phyloP scores from a whole-genome alignment of 2,797 vertebrate species.

The Alfaro cultratus region DNA sequence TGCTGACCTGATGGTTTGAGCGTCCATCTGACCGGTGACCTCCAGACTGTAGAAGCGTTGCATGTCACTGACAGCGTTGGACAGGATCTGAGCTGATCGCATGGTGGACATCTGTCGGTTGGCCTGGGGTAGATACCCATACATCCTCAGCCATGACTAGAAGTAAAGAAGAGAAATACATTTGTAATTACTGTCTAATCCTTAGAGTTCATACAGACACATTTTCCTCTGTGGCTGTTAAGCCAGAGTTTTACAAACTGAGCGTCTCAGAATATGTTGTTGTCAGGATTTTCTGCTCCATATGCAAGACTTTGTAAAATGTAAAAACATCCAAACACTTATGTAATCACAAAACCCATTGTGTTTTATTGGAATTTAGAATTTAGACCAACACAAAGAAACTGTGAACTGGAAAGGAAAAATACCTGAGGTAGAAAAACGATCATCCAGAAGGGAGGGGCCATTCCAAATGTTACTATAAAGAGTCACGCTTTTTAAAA shows the following conservation, averaged over 20 bases:
- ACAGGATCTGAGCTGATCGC: constrained; percentile 91
- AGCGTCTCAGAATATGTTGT: background rate
- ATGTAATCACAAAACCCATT: background rate
- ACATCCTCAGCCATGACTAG: constrained; percentile 91
- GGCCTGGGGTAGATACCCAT: constrained; percentile 90
- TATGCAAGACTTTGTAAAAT: background rate
- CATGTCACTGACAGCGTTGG: constrained; percentile 90
- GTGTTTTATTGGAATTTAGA: background rate
- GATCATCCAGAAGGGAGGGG: too few species aligned
- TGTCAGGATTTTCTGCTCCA: background rate
- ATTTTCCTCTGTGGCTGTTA: background rate
- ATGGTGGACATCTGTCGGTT: constrained; percentile 94
- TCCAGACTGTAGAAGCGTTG: constrained; percentile 92
- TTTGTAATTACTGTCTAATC: background rate
- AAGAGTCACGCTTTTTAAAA: too few species aligned
- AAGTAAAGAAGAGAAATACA: constrained; percentile 1
- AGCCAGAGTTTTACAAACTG: background rate
- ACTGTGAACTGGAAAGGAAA: background rate
- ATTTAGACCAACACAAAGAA: background rate
- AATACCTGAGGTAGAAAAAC: too few species aligned
- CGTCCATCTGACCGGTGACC: constrained; percentile 87
- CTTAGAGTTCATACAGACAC: background rate
- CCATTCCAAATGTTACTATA: too few species aligned
- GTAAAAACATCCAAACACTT: background rate
- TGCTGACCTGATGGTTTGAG: constrained; percentile 85